A percentile compares a stretch with the other conserved stretches of the same genome.
These are phyloP conservation scores for Mayetiola destructor DNA, from an alignment of 2,888 invertebrate species.

Conservation along the genomic window DNA sequence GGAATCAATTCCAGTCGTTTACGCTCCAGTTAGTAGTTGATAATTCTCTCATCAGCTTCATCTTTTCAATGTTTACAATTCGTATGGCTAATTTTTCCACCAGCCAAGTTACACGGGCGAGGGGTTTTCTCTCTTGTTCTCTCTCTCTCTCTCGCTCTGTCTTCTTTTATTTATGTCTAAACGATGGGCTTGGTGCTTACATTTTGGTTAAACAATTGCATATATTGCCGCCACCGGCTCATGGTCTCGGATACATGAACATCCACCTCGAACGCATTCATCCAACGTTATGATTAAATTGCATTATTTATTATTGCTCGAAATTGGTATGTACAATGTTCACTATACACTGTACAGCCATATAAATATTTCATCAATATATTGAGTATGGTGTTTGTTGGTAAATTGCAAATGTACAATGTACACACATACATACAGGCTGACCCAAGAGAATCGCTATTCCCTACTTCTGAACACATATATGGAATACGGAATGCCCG, in stretches of 20 bases:
- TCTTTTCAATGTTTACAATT: conserved; percentile 11
- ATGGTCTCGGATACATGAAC: not conserved
- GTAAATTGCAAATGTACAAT: too few relatives aligned
- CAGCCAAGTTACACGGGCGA: too few relatives aligned
- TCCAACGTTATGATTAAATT: conserved; percentile 12
- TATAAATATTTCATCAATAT: too few relatives aligned
- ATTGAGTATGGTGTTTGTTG: too few relatives aligned
- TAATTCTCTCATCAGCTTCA: conserved; percentile 1
- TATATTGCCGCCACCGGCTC: conserved; percentile 8
- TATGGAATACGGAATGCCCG: conserved; percentile 5
- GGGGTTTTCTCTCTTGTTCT: not conserved
- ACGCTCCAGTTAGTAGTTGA: too few relatives aligned
- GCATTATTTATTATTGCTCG: conserved; percentile 10
- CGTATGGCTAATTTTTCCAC: conserved; percentile 2
- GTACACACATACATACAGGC: too few relatives aligned
- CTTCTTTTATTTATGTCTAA: too few relatives aligned
- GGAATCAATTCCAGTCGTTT: too few relatives aligned
- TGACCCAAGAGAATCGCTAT: too few relatives aligned
- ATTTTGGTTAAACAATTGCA: not conserved
- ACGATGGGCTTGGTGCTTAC: not conserved
- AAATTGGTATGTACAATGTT: conserved; percentile 3
- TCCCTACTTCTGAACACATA: too few relatives aligned
- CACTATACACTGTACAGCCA: too few relatives aligned
- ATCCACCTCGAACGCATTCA: conserved; percentile 1
- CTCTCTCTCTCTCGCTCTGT: not conserved